Evolutionary conservation across 2,797 vertebrate genomes (phyloP).

Genomic region (Labeo calbasu): DNA sequence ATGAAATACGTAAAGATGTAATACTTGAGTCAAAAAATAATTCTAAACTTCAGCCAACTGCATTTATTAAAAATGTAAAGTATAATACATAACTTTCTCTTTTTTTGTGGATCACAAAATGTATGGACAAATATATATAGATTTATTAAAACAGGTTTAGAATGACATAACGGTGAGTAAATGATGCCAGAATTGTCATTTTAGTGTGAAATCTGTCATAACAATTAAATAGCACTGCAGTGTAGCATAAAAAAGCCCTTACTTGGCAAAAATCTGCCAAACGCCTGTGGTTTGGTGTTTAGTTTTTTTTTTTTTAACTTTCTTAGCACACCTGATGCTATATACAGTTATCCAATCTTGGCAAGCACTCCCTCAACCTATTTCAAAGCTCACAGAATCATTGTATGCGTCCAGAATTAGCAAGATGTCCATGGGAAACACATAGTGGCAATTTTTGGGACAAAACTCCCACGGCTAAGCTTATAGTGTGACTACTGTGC

Average conservation of each 20-base stretch:
- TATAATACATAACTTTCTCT: background rate
- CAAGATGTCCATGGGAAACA: slow-evolving; percentile 1
- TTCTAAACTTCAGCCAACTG: background rate
- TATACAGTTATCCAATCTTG: background rate
- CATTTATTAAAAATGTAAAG: background rate
- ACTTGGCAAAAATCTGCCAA: background rate
- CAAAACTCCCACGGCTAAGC: slow-evolving; percentile 14
- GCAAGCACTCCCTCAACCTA: background rate
- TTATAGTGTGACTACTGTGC: slow-evolving; percentile 36
- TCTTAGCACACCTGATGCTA: background rate
- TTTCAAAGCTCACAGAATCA: background rate
- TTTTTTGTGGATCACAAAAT: background rate
- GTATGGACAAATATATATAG: too few species aligned
- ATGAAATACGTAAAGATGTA: background rate
- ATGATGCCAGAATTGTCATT: background rate
- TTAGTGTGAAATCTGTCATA: background rate
- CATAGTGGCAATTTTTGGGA: slow-evolving; percentile 38
- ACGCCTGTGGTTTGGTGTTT: background rate
- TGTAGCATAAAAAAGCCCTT: background rate
- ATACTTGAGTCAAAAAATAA: background rate
- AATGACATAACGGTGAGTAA: background rate
- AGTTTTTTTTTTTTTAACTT: background rate
- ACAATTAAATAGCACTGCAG: background rate
- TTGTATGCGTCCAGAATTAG: slow-evolving; percentile 35
- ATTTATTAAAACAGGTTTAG: background rate